Conservation (phyloP, 2,113 vertebrate genomes). For the Amphiprion percula region DNA sequence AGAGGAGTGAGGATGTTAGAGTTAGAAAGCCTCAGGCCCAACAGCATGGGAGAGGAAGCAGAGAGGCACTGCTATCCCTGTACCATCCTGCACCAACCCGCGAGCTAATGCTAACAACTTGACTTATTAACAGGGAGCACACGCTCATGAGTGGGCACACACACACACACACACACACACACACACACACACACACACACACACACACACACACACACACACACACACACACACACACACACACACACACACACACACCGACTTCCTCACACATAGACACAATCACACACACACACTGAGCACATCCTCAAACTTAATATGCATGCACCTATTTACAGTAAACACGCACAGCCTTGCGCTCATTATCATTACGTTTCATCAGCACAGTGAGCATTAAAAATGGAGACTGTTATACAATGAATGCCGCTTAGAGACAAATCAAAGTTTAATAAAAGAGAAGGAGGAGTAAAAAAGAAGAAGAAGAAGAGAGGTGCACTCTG, state of each 20-base stretch:
- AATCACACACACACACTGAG: slow-evolving; percentile 15
- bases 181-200: slow-evolving; percentile 15
- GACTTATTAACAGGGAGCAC: slow-evolving; percentile 60
- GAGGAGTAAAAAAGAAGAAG: neutral
- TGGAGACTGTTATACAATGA: slow-evolving; percentile 57
- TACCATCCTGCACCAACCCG: slow-evolving; percentile 63
- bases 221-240: slow-evolving; percentile 19
- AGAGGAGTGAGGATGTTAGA: slow-evolving; percentile 7
- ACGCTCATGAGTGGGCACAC: neutral
- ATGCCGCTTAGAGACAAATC: slow-evolving; percentile 73
- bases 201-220: neutral
- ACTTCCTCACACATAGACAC: neutral
- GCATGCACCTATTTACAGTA: slow-evolving; percentile 59
- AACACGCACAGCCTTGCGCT: slow-evolving; percentile 41
- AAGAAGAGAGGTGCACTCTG: slow-evolving; percentile 46
- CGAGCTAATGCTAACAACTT: slow-evolving; percentile 67
- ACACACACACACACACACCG: neutral
- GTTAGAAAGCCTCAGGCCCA: slow-evolving; percentile 47
- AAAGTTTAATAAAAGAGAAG: slow-evolving; percentile 74
- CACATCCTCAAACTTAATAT: slow-evolving; percentile 9
- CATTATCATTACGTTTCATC: slow-evolving; percentile 75
- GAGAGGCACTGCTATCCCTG: slow-evolving; percentile 48
- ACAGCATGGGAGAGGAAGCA: slow-evolving; percentile 64
- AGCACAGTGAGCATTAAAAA: slow-evolving; percentile 76
- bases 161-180: slow-evolving; percentile 9